These are phyloP conservation scores for Camarhynchus parvulus DNA, from an alignment of 2,113 vertebrate genomes.

Conservation along the genomic window DNA sequence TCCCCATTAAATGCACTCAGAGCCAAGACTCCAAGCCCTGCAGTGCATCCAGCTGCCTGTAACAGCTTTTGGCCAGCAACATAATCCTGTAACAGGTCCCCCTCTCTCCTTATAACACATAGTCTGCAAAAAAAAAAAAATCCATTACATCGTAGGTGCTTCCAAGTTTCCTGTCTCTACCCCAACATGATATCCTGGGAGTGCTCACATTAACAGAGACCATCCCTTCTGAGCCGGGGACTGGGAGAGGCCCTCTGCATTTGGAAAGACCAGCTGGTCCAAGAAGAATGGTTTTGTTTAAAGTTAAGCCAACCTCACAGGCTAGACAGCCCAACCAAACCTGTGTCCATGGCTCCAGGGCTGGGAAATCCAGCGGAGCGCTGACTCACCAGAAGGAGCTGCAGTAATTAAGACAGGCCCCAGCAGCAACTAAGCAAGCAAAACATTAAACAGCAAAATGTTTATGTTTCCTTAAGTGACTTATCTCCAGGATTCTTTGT, in stretches of 20 bases:
- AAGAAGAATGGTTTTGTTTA: constrained; percentile 28
- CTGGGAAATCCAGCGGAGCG: constrained; percentile 46
- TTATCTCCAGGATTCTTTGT: constrained; percentile 42
- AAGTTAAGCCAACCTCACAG: constrained; percentile 57
- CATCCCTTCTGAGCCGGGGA: not conserved
- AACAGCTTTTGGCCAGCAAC: not conserved
- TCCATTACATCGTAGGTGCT: not conserved
- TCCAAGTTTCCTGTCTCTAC: not conserved
- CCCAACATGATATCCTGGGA: not conserved
- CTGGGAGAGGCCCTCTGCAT: constrained; percentile 21
- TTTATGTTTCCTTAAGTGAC: constrained; percentile 31
- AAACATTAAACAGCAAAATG: constrained; percentile 31
- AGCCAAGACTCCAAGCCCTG: not conserved
- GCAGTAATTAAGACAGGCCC: constrained; percentile 28
- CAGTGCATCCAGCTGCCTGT: not conserved
- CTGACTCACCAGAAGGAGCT: constrained; percentile 49
- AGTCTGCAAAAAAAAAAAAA: not conserved
- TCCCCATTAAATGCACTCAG: not conserved
- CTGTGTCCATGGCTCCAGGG: not conserved
- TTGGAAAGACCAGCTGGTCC: constrained; percentile 34
- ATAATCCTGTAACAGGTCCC: not conserved
- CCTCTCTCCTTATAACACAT: not conserved
- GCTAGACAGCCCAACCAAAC: constrained; percentile 46
- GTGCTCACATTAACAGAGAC: not conserved
- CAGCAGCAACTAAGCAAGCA: constrained; percentile 26